These are phyloP conservation scores for Plutomurus gul DNA, from an alignment of 1,140 invertebrate genomes.

Conservation along the genomic window DNA sequence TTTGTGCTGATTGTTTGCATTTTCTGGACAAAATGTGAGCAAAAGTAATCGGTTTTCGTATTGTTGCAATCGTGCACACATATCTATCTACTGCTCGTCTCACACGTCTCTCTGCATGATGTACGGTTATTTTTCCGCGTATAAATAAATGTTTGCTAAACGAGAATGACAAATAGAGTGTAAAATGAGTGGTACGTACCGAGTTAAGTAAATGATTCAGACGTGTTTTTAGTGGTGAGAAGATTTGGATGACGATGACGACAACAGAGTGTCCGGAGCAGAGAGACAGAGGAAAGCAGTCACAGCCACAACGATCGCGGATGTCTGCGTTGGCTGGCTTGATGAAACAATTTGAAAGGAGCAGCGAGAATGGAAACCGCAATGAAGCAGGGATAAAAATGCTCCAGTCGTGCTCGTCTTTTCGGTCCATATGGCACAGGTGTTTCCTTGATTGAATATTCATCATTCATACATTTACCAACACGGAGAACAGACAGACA, in stretches of 20 bases:
- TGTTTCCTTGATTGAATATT: constrained; percentile 55
- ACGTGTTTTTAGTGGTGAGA: neutral
- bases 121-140: too few relatives aligned
- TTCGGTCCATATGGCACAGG: constrained; percentile 54
- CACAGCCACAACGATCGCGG: neutral
- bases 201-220: too few relatives aligned
- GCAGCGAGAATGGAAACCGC: constrained; percentile 32
- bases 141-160: too few relatives aligned
- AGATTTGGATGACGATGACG: neutral
- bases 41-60: too few relatives aligned
- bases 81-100: too few relatives aligned
- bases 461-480: constrained; percentile 52
- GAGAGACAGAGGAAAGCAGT: neutral
- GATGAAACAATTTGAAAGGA: constrained; percentile 32
- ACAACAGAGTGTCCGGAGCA: neutral
- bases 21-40: too few relatives aligned
- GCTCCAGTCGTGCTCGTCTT: constrained; percentile 45
- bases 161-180: too few relatives aligned
- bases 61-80: too few relatives aligned
- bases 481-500: constrained; percentile 6
- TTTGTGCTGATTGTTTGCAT: too few relatives aligned
- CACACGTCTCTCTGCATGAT: too few relatives aligned
- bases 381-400: constrained; percentile 44
- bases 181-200: too few relatives aligned
- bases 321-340: neutral